A percentile compares a stretch with the other conserved stretches of the same genome.
These are phyloP conservation scores for Amiota minor DNA, from an alignment of 2,888 invertebrate genomes.

Conservation along the genomic window DNA sequence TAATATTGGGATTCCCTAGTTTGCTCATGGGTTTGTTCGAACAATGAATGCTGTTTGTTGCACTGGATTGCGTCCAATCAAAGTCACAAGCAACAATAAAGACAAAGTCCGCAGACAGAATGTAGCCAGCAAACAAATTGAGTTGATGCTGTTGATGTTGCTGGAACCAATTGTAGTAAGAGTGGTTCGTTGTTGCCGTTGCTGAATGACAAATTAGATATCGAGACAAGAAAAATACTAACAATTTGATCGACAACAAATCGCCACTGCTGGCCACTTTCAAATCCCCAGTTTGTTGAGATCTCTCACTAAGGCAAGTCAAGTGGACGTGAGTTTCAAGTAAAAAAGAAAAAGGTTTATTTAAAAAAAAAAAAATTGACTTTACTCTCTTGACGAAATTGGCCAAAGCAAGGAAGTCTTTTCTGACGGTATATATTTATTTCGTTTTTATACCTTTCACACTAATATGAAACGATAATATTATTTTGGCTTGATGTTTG, in stretches of 20 bases:
- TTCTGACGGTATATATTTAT: conserved; percentile 31
- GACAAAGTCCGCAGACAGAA: conserved; percentile 53
- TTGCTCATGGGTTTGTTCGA: conserved; percentile 52
- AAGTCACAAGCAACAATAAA: conserved; percentile 31
- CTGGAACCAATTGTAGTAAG: no score
- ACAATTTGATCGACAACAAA: conserved; percentile 67
- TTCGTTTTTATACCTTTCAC: no score
- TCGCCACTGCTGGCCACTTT: conserved; percentile 58
- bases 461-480: no score
- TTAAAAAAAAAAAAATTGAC: conserved; percentile 41
- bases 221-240: conserved; percentile 51
- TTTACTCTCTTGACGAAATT: conserved; percentile 53
- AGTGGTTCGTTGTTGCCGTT: no score
- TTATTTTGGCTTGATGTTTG: no score
- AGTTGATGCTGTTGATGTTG: conserved; percentile 36
- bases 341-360: conserved; percentile 32
- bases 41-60: background rate
- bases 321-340: conserved; percentile 17
- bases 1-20: conserved; percentile 70
- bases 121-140: conserved; percentile 54
- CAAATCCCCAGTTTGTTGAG: conserved; percentile 17
- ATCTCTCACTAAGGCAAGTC: background rate
- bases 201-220: conserved; percentile 71
- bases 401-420: conserved; percentile 59
- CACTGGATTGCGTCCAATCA: conserved; percentile 49